These are phyloP conservation scores for Trogon surrucura DNA, from an alignment of 2,113 vertebrate genomes.

Conservation along the genomic window DNA sequence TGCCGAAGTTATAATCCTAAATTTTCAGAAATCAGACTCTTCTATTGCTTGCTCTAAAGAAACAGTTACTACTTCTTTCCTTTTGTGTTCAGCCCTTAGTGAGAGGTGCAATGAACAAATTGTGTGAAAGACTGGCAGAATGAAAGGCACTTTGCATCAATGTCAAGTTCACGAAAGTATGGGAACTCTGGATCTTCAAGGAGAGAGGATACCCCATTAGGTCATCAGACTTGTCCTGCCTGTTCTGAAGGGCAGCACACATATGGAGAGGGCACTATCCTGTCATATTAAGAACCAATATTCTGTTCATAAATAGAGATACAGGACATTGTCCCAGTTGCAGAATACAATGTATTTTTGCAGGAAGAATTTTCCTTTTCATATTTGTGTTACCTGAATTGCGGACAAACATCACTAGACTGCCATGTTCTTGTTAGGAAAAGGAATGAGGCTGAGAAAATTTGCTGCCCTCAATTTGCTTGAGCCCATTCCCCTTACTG, in stretches of 20 bases:
- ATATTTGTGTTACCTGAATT: neutral
- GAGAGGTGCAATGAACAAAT: neutral
- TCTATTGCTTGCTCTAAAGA: neutral
- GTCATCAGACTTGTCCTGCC: neutral
- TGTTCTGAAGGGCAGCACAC: neutral
- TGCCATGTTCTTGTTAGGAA: neutral
- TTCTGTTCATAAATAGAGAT: neutral
- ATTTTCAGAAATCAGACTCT: neutral
- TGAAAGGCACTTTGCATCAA: neutral
- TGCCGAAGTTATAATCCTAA: neutral
- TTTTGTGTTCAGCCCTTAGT: neutral
- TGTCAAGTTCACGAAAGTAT: neutral
- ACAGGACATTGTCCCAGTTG: neutral
- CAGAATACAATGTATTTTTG: neutral
- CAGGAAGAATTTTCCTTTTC: neutral
- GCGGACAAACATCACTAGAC: neutral
- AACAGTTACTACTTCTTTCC: neutral
- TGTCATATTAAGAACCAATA: neutral
- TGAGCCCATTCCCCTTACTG: neutral
- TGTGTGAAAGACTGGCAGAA: neutral
- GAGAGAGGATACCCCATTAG: neutral
- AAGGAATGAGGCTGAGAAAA: neutral
- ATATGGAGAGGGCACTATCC: neutral
- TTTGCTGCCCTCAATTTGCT: neutral
- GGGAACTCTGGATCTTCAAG: neutral